Conservation (phyloP, 2,113 vertebrate species). For the Vicugna pacos region DNA sequence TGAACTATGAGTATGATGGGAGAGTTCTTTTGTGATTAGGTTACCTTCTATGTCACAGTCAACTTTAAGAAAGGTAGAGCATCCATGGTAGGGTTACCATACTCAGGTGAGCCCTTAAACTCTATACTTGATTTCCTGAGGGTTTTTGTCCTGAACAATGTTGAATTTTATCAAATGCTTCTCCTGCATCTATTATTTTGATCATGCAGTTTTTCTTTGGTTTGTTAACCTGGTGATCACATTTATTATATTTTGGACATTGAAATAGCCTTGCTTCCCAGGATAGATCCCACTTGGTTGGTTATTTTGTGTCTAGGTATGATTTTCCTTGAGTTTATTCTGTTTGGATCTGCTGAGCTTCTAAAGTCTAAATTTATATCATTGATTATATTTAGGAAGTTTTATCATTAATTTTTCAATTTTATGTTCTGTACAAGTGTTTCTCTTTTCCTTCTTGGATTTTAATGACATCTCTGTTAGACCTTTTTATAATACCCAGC, state of each 20-base stretch:
- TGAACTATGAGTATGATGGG: not conserved
- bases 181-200: not conserved
- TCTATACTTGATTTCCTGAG: not conserved
- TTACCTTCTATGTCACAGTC: not conserved
- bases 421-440: not conserved
- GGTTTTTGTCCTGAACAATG: not conserved
- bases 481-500: not conserved
- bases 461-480: not conserved
- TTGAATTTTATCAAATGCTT: slow-evolving; percentile 5
- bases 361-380: not conserved
- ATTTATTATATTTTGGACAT: not conserved
- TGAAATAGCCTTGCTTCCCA: not conserved
- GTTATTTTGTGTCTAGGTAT: not conserved
- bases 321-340: slow-evolving; percentile 41
- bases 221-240: not conserved
- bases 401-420: not conserved
- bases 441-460: not conserved
- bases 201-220: not conserved
- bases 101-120: not conserved
- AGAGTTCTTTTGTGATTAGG: not conserved
- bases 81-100: not conserved
- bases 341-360: not conserved
- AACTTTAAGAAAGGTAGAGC: not conserved
- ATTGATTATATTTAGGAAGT: not conserved
- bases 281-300: not conserved